Conservation (phyloP, 2,797 vertebrate genomes). For the Myotis vivesi region DNA sequence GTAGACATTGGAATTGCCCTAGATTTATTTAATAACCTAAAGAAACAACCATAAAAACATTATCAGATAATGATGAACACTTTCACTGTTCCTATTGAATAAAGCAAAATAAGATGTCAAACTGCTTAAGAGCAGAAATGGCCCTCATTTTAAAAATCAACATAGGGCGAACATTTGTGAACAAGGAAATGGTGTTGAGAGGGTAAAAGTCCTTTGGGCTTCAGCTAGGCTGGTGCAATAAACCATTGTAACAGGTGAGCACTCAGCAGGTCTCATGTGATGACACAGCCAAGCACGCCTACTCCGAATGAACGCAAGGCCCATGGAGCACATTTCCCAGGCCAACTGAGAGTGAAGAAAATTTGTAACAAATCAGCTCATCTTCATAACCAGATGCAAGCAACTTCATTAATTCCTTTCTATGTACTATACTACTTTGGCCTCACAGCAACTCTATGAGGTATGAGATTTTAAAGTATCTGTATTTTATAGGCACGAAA, state of each 20-base stretch:
- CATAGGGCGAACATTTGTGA: not conserved
- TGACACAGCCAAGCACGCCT: accelerated
- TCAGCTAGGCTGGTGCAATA: not conserved
- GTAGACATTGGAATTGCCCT: not conserved
- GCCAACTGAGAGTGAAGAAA: not conserved
- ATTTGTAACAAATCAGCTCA: not conserved
- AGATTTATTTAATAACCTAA: not conserved
- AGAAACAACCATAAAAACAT: not conserved
- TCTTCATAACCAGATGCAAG: not conserved
- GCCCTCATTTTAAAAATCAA: not conserved
- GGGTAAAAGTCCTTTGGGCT: not conserved
- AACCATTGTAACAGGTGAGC: not conserved
- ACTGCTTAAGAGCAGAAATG: not conserved
- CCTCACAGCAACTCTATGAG: not conserved
- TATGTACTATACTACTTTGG: not conserved
- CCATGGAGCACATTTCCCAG: not conserved
- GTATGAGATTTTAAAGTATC: not conserved
- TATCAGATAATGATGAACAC: not conserved
- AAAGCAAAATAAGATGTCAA: not conserved
- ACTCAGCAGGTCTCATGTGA: accelerated
- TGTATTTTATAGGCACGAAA: not conserved
- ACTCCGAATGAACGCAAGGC: accelerated
- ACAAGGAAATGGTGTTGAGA: not conserved
- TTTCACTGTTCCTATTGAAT: not conserved
- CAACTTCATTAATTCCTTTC: not conserved